A percentile compares a stretch with the other conserved stretches of the same genome.
These are phyloP conservation scores for Pipra filicauda DNA, from an alignment of 2,113 vertebrate genomes.

Conservation along the genomic window DNA sequence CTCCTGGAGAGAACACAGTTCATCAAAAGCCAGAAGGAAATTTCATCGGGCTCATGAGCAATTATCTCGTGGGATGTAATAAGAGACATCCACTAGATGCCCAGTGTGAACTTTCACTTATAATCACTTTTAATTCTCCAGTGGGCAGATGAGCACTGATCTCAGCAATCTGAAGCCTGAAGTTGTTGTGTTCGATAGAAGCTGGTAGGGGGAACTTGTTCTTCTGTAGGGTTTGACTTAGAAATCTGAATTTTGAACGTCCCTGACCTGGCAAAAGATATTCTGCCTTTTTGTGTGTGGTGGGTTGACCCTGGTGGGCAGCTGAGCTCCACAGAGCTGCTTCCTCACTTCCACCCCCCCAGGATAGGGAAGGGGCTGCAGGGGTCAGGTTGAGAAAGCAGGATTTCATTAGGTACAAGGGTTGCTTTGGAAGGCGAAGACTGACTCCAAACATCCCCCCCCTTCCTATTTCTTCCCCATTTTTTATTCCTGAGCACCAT, in stretches of 20 bases:
- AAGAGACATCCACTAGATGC: background rate
- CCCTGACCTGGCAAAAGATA: background rate
- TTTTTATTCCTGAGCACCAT: background rate
- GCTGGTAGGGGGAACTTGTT: background rate
- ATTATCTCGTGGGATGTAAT: slow-evolving; percentile 44
- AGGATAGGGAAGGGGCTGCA: background rate
- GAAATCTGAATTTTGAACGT: background rate
- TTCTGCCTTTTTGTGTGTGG: background rate
- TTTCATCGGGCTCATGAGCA: slow-evolving; percentile 39
- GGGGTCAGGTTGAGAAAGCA: background rate
- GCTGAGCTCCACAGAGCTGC: background rate
- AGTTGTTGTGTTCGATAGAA: background rate
- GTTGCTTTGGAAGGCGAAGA: background rate
- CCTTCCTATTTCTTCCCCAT: background rate
- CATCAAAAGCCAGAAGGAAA: slow-evolving; percentile 51
- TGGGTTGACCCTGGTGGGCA: background rate
- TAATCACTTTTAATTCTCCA: slow-evolving; percentile 22
- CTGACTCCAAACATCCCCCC: background rate
- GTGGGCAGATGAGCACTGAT: background rate
- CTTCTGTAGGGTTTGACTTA: background rate
- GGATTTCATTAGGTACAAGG: background rate
- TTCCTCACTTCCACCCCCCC: background rate
- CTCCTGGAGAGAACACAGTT: slow-evolving; percentile 42
- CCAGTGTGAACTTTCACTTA: slow-evolving; percentile 34
- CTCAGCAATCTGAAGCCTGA: background rate